A percentile compares a stretch with the other conserved stretches of the same genome.
phyloP scores from a whole-genome alignment of 2,797 vertebrate species.

The Valencia hispanica region DNA sequence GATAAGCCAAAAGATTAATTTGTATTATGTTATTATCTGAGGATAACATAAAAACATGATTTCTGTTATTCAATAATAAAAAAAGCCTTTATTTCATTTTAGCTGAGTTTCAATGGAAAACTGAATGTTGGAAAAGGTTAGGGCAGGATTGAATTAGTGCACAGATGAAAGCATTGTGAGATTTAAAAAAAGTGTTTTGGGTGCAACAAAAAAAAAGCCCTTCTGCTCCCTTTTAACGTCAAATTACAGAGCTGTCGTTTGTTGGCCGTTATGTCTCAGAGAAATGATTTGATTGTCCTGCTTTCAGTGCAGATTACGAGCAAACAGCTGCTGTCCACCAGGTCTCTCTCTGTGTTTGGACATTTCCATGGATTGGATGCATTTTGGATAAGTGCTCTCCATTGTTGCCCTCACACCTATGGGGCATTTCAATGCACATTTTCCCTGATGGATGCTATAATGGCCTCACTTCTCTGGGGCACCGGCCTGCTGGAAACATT shows the following conservation, averaged over 20 bases:
- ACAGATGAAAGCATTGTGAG: conserved; percentile 18
- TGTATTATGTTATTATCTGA: neutral
- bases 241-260: conserved; percentile 50
- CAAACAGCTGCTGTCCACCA: conserved; percentile 58
- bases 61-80: neutral
- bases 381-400: conserved; percentile 60
- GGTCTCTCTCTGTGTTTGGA: conserved; percentile 22
- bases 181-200: conserved; percentile 36
- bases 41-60: neutral
- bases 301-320: conserved; percentile 52
- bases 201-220: conserved; percentile 49
- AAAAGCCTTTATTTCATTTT: neutral
- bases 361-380: conserved; percentile 43
- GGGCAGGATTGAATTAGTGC: conserved; percentile 16
- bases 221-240: conserved; percentile 46
- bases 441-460: conserved; percentile 63
- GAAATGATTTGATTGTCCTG: conserved; percentile 50
- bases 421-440: conserved; percentile 58
- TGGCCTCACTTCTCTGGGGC: conserved; percentile 46
- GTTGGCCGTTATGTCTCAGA: conserved; percentile 48
- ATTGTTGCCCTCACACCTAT: conserved; percentile 52
- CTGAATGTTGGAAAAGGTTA: neutral
- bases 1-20: neutral
- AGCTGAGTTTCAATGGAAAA: neutral
- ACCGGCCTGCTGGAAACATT: conserved; percentile 47